Evolutionary conservation across 2,797 vertebrate genomes (phyloP), one percentile per base, ranked within the genome.

Genomic region (Pantherophis alleghaniensis): DNA sequence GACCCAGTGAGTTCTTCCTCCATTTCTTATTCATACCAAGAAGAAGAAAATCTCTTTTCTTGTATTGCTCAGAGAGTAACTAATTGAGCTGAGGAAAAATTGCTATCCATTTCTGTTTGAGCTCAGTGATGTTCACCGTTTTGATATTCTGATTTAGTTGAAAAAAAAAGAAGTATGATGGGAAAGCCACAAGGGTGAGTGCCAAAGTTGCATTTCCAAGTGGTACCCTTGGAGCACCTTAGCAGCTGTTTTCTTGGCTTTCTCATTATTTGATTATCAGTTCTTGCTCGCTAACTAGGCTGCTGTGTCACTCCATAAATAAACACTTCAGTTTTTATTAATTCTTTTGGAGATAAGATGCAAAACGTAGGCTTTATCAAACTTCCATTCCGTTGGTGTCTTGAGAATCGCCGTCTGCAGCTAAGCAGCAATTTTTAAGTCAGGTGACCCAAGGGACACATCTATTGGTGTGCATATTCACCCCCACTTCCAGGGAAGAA

Each of bases 281-380:
- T 20, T 57, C 66, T 53, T 18, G 20, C 42, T 24, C 11, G 20
- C 26, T 59, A 83, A 53, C 22, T 4, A 47, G 59, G 10, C 26
- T 56, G 16, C 24, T 16, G 5, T 28, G 37, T 63, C 88, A 79
- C 74, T 47, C 91, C n/a, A 42, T 59, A 87, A 61, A 26, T 61
- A 92, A 61, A 86, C 53, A 61, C 86, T 69, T 61, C 53, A 11
- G 4, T 20, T n/a, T 87, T 87, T 86, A 92, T 57, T 66, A 69
- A 47, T 92, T 37, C 55, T 86, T 69, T 93, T 87, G 42, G 86
- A 87, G 60, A 90, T 69, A 37, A 56, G 89, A 86, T 90, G 53
- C 66, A 90, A 92, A 90, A 86, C 26, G 56, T 61, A 57, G 32
- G 51, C 60, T 51, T 91, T 74, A 60, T 69, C 60, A 60, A 88